A percentile compares a stretch with the other conserved stretches of the same genome.
phyloP scores from a whole-genome alignment of 1,140 invertebrate genomes.

The Megalonaias nervosa region DNA sequence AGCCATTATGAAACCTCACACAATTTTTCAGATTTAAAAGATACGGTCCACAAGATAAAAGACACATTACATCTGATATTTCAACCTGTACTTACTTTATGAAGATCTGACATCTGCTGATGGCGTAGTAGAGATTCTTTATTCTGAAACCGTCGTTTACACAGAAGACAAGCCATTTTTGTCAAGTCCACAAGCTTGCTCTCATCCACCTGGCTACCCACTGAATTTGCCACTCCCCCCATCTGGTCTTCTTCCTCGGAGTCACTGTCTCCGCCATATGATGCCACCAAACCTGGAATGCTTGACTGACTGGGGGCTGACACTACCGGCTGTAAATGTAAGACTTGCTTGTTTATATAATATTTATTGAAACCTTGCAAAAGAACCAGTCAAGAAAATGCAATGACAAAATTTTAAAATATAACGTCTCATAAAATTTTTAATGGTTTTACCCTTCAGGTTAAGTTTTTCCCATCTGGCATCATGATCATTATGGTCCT shows the following conservation, averaged over 20 bases:
- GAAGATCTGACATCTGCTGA: slow-evolving; percentile 93
- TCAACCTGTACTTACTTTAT: slow-evolving; percentile 77
- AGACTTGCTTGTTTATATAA: too few species aligned
- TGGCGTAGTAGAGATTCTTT: slow-evolving; percentile 92
- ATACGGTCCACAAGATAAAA: too few species aligned
- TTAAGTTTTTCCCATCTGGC: too few species aligned
- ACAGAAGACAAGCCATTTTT: slow-evolving; percentile 94
- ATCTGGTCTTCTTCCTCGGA: slow-evolving; percentile 71
- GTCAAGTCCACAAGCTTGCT: slow-evolving; percentile 84
- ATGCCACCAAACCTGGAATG: slow-evolving; percentile 77
- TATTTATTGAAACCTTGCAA: too few species aligned
- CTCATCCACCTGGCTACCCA: slow-evolving; percentile 66
- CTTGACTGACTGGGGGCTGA: not conserved
- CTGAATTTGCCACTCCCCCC: slow-evolving; percentile 63
- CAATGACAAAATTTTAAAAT: too few species aligned
- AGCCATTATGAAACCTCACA: too few species aligned
- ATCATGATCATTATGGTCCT: too few species aligned
- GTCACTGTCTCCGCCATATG: slow-evolving; percentile 81
- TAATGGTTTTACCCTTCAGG: too few species aligned
- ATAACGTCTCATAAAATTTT: too few species aligned
- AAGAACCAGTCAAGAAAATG: too few species aligned
- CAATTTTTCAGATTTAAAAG: too few species aligned
- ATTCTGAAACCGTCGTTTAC: slow-evolving; percentile 94
- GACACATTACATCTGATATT: too few species aligned
- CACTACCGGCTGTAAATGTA: not conserved